Conservation (phyloP, 2,888 invertebrate genomes). For the Cremastobaeus sp. region DNA sequence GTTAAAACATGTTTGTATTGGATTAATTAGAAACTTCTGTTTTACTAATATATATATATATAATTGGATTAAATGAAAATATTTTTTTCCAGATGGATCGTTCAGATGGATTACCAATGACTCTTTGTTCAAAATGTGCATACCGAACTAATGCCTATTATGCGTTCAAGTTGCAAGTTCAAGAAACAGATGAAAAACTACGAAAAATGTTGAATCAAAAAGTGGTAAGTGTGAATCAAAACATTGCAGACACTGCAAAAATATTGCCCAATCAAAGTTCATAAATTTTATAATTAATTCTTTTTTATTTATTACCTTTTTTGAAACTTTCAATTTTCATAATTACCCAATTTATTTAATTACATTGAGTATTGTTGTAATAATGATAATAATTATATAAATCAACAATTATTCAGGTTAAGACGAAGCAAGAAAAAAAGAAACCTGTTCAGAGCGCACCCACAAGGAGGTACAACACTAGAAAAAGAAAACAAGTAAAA, state of each 20-base stretch:
- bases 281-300: neutral
- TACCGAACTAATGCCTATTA: slow-evolving; percentile 72
- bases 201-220: slow-evolving; percentile 68
- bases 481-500: slow-evolving; percentile 37
- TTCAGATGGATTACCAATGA: slow-evolving; percentile 72
- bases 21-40: too few relatives aligned
- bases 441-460: slow-evolving; percentile 3
- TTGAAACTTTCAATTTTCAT: too few relatives aligned
- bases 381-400: too few relatives aligned
- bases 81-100: slow-evolving; percentile 68
- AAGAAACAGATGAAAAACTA: slow-evolving; percentile 71
- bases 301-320: too few relatives aligned
- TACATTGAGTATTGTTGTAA: too few relatives aligned
- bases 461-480: slow-evolving; percentile 41
- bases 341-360: too few relatives aligned
- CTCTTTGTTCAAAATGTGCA: slow-evolving; percentile 74
- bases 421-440: slow-evolving; percentile 33
- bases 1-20: too few relatives aligned
- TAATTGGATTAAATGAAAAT: neutral
- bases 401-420: slow-evolving; percentile 17
- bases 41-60: neutral
- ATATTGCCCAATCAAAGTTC: too few relatives aligned
- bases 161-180: slow-evolving; percentile 72
- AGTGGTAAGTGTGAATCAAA: slow-evolving; percentile 26
- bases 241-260: too few relatives aligned